Evolutionary conservation across 1,140 invertebrate species (phyloP), one percentile per base, ranked within the genome.

Genomic region (Apis mellifera): DNA sequence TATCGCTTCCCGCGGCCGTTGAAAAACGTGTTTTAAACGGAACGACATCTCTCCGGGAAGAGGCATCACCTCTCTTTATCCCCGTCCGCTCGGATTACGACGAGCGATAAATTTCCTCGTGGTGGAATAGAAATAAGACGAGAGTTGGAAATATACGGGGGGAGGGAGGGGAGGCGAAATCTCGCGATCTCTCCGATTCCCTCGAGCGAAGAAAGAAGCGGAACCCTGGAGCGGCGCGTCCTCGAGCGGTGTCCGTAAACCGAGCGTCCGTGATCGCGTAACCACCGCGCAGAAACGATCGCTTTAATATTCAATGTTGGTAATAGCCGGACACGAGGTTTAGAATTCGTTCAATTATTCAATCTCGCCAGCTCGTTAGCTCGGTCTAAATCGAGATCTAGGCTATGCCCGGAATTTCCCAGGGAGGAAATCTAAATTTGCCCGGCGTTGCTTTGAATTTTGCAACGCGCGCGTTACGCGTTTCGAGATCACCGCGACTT

Each of bases 261-360:
- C 52, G 9, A 26, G 26, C 21, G 11, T n/a, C n/a, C n/a, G 75
- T 26, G 66, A 75, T 57, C 26, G 23, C 19, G 59, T 70, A 64
- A 54, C 59, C 54, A 48, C 62, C 48, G 64, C 59, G 69, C 74
- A 60, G 64, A 26, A 76, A 79, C 76, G 86, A 80, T 83, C 81
- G 71, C 87, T 92, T 86, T 91, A 92, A 92, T 93, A 94, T 94
- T 93, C 92, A 91, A 91, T 83, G 89, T 91, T 87, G 85, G 89
- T 93, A 91, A 93, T 90, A 92, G 90, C 90, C 92, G 91, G 91
- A 93, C 91, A 93, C 88, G 90, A 92, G 92, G 88, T 92, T 91
- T 89, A 82, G 86, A 89, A 89, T 90, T 90, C 90, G 85, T 90
- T 92, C 88, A 93, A 94, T 94, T 93, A 94, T 94, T 93, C 92